phyloP scores from a whole-genome alignment of 2,113 vertebrate genomes.

The Melanostigma gelatinosum region DNA sequence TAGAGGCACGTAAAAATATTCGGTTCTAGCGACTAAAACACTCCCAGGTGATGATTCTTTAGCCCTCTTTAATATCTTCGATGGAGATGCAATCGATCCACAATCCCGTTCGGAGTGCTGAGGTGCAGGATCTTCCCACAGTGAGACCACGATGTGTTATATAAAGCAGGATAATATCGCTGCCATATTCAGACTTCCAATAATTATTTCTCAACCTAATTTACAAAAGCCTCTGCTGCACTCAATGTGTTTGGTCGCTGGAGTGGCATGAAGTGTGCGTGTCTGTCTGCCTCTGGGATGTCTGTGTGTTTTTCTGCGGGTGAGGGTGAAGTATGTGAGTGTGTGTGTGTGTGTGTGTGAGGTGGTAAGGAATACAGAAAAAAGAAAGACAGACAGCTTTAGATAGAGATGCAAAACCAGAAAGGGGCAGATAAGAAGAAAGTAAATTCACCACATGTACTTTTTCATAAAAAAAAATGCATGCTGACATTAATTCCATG shows the following conservation, averaged over 20 bases:
- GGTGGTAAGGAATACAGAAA: neutral
- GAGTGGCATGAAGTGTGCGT: neutral
- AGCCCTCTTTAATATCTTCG: conserved; percentile 69
- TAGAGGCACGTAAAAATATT: conserved; percentile 41
- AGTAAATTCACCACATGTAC: neutral
- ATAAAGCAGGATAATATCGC: conserved; percentile 68
- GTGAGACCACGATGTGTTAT: conserved; percentile 38
- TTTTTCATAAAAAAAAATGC: conserved; percentile 10
- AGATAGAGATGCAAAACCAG: neutral
- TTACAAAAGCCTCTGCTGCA: conserved; percentile 23
- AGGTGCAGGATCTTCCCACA: conserved; percentile 75
- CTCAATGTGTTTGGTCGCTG: conserved; percentile 10
- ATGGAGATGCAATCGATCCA: conserved; percentile 71
- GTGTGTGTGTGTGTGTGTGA: neutral
- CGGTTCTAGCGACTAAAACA: conserved; percentile 33
- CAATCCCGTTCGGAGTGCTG: conserved; percentile 44
- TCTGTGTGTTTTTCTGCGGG: conserved; percentile 1
- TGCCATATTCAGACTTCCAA: conserved; percentile 46
- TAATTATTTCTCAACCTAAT: conserved; percentile 60
- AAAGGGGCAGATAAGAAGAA: neutral
- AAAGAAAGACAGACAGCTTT: neutral
- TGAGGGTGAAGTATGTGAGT: neutral
- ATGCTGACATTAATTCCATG: conserved; percentile 41
- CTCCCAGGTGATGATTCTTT: conserved; percentile 52
- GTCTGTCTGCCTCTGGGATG: conserved; percentile 19